Base-by-base conservation (phyloP, 35 echinoderm and acorn worm species). In the Apostichopus parvimensis region DNA sequence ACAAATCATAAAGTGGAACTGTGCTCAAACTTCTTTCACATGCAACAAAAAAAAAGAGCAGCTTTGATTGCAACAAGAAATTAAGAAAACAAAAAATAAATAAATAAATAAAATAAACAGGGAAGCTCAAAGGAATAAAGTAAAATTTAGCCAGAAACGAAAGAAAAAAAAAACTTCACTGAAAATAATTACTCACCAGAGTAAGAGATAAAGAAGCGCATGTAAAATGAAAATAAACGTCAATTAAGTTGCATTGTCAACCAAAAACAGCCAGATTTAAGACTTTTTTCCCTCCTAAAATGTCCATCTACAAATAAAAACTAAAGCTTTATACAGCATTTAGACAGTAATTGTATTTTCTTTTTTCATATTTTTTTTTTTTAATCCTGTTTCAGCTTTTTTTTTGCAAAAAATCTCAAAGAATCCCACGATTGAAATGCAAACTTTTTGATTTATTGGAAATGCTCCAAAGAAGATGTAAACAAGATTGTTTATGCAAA, bases 141-240 rank as follows among this genome's bases (percentile, higher is more conserved):
- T 68, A 68, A 68, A 45, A 45, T 4, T 45, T 68, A 14, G 64
- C 64, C 64, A 68, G 64, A 68, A 68, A 18, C 64, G 1, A 82
- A 82, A 82, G 13, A 1, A 45, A 45, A 45, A 34, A 45, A 45
- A 45, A 45, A 56, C 52, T 7, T 82, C 79, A 82, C 55, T 56
- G 79, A 82, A 82, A 82, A 56, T 82, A 56, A 82, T 82, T 82
- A 82, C 79, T 82, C 79, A 82, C 79, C 79, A 56, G 55, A 55
- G 79, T 13, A 45, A 55, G 79, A 68, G 34, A 82, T 82, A 82
- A 45, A 55, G 79, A 82, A 82, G 79, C 45, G 79, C 79, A 34
- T 82, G 79, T 45, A 82, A 82, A 82, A 82, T 82, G 79, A 82
- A 82, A 82, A 82, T 34, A 82, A 82, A 82, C 55, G 34, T 82